phyloP scores from a whole-genome alignment of 2,888 invertebrate genomes.

The Callyntrura sp. region DNA sequence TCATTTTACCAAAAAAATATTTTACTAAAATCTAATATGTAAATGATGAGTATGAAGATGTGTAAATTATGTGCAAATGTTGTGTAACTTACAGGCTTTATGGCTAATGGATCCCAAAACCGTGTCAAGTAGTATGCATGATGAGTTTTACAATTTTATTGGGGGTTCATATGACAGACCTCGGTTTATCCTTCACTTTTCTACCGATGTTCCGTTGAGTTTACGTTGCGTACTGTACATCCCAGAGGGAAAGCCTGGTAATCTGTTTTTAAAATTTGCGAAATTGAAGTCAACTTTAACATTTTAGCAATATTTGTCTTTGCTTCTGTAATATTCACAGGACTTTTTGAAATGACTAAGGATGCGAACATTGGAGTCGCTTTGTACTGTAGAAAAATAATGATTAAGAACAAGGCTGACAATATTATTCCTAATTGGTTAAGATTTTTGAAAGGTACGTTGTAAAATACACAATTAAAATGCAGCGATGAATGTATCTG shows the following conservation, averaged over 20 bases:
- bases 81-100: conserved; percentile 88
- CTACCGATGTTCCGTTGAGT: conserved; percentile 96
- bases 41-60: too few species aligned
- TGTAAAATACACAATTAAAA: too few species aligned
- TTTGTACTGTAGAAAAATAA: conserved; percentile 95
- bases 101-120: conserved; percentile 97
- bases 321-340: conserved; percentile 85
- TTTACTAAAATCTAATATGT: too few species aligned
- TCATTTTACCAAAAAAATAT: too few species aligned
- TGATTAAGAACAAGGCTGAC: conserved; percentile 96
- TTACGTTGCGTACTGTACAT: conserved; percentile 96
- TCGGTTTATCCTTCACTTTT: conserved; percentile 96
- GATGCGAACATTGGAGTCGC: conserved; percentile 95
- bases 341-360: conserved; percentile 95
- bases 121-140: conserved; percentile 92
- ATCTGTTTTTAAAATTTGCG: too few species aligned
- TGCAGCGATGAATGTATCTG: too few species aligned
- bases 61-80: too few species aligned
- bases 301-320: conserved; percentile 13
- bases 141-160: conserved; percentile 96
- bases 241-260: conserved; percentile 94
- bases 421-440: conserved; percentile 97
- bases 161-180: conserved; percentile 94
- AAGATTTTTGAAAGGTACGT: conserved; percentile 96
- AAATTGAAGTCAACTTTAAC: too few species aligned